A percentile compares a stretch with the other conserved stretches of the same genome.
phyloP scores from a whole-genome alignment of 2,797 vertebrate species.

The Urocyon cinereoargenteus region DNA sequence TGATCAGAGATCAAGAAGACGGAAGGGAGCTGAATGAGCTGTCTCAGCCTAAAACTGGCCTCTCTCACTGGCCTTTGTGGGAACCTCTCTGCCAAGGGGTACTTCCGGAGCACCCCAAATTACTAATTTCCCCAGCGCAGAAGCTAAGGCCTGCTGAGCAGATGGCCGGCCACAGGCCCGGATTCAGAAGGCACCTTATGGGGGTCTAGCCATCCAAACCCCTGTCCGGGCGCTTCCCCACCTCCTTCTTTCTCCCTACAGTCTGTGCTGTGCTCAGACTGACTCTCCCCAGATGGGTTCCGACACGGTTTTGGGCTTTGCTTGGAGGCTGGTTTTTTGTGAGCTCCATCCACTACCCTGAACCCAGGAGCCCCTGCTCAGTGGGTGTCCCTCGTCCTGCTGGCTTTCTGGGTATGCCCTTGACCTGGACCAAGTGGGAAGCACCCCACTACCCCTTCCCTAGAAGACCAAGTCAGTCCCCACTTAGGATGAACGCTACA shows the following conservation, averaged over 20 bases:
- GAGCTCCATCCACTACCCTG: not conserved
- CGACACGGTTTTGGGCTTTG: rapidly evolving
- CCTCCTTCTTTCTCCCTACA: not conserved
- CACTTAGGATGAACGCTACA: rapidly evolving
- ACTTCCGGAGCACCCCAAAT: not conserved
- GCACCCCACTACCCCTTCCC: not conserved
- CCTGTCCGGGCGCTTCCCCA: rapidly evolving
- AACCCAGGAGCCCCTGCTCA: not conserved
- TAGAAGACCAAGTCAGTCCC: not conserved
- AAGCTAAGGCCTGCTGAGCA: not conserved
- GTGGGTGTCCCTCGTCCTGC: not conserved
- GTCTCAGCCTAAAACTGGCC: not conserved
- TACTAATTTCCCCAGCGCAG: rapidly evolving
- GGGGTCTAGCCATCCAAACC: not conserved
- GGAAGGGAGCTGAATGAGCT: not conserved
- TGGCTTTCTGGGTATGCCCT: not conserved
- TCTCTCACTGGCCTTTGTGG: not conserved
- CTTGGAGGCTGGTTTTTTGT: not conserved
- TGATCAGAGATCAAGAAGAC: not conserved
- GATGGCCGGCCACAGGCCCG: not conserved
- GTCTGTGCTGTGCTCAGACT: too few species aligned
- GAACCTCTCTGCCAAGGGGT: not conserved
- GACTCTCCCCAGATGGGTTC: not conserved
- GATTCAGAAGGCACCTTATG: not conserved
- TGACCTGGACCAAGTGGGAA: not conserved